Percentiles rank a stretch among this genome's conserved stretches.
Conservation (phyloP, 2,113 vertebrate species). For the Lichenostomus cassidix region DNA sequence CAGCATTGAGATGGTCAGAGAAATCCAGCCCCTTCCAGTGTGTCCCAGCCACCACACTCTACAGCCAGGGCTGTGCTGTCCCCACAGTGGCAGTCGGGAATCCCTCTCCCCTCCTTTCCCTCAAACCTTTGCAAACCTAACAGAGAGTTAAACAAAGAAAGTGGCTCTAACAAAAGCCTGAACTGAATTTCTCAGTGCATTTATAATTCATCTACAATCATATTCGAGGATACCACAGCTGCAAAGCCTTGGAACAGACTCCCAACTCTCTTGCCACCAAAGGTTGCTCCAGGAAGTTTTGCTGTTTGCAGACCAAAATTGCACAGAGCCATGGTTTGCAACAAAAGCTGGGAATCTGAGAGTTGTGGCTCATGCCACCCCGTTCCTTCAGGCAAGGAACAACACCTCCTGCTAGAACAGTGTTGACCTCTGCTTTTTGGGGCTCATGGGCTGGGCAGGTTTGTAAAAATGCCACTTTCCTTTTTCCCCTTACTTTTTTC, state of each 20-base stretch:
- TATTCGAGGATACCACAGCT: not conserved
- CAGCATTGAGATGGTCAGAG: not conserved
- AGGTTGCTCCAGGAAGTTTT: not conserved
- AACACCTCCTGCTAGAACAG: not conserved
- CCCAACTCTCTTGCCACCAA: not conserved
- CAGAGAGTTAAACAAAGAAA: not conserved
- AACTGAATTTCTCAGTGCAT: not conserved
- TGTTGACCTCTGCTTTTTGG: not conserved
- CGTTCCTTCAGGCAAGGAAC: not conserved
- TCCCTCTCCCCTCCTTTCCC: not conserved
- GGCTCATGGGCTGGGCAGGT: not conserved
- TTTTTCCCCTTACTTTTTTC: not conserved
- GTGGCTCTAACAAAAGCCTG: not conserved
- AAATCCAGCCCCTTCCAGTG: not conserved
- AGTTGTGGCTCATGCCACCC: not conserved
- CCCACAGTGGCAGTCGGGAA: rapidly evolving
- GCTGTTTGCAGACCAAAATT: not conserved
- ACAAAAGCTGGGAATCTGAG: not conserved
- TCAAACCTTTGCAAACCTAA: not conserved
- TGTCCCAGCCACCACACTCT: not conserved
- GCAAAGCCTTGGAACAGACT: not conserved
- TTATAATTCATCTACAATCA: not conserved
- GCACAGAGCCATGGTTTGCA: not conserved
- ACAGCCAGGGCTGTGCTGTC: not conserved
- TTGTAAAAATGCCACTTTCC: not conserved